Conservation (phyloP, 1,140 invertebrate genomes). For the Camponotus vicinus region DNA sequence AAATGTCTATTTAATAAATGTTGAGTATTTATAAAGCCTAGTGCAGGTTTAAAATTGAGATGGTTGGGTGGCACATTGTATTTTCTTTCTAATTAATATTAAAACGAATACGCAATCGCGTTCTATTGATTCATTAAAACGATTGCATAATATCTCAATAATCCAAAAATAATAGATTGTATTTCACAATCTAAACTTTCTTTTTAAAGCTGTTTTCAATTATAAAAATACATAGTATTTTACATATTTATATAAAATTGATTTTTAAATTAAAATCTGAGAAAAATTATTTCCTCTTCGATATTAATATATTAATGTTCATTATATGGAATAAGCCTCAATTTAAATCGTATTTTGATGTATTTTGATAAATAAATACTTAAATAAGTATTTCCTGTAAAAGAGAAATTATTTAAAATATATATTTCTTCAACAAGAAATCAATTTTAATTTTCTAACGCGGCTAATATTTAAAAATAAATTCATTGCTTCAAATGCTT, state of each 20-base stretch:
- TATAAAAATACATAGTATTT: slow-evolving; percentile 7
- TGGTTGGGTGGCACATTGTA: no score
- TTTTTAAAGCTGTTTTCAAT: not conserved
- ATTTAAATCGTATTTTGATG: not conserved
- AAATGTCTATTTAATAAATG: not conserved
- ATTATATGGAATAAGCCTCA: not conserved
- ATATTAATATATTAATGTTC: not conserved
- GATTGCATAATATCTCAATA: not conserved
- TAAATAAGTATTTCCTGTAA: not conserved
- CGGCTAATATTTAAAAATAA: not conserved
- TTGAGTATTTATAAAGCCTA: not conserved
- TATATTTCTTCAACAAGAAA: not conserved
- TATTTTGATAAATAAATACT: no score
- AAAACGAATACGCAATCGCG: not conserved
- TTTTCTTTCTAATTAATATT: not conserved
- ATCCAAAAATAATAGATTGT: slow-evolving; percentile 8
- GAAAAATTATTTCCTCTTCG: not conserved
- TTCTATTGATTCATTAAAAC: not conserved
- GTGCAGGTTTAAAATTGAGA: not conserved
- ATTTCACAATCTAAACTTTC: not conserved
- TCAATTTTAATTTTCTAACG: not conserved
- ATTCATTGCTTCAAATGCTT: not conserved
- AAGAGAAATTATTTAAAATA: not conserved
- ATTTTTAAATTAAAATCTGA: not conserved
- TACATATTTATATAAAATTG: not conserved